Evolutionary conservation across 1,140 invertebrate species (phyloP).

Genomic region (Eupristina koningsbergeri): DNA sequence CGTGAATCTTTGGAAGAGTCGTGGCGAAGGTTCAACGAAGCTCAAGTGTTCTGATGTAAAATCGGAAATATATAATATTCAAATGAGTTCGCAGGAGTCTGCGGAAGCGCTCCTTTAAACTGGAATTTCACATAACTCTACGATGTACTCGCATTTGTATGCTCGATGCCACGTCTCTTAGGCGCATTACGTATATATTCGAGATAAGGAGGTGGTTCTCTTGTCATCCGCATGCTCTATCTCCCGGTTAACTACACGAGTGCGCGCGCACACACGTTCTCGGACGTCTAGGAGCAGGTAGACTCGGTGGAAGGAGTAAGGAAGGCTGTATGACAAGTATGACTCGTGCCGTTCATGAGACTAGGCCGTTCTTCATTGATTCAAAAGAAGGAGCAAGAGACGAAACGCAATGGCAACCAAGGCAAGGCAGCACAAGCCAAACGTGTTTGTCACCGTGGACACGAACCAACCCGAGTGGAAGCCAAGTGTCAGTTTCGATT

Average conservation of each 20-base stretch:
- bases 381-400: slow-evolving; percentile 34
- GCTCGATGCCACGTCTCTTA: slow-evolving; percentile 9
- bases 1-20: no score
- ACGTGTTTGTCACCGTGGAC: slow-evolving; percentile 8
- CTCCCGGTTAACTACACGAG: not conserved
- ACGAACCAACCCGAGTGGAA: no score
- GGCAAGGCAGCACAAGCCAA: not conserved
- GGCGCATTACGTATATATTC: slow-evolving; percentile 31
- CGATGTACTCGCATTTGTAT: slow-evolving; percentile 40
- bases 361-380: slow-evolving; percentile 52
- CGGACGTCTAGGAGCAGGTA: not conserved
- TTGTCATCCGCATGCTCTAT: slow-evolving; percentile 19
- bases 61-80: not conserved
- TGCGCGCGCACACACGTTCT: not conserved
- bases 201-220: slow-evolving; percentile 37
- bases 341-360: slow-evolving; percentile 56
- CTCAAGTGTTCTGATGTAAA: not conserved
- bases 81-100: not conserved
- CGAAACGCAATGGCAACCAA: not conserved
- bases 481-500: slow-evolving; percentile 30
- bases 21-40: no score
- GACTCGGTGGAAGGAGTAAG: not conserved
- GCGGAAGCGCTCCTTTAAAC: not conserved
- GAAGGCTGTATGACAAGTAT: slow-evolving; percentile 46
- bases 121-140: slow-evolving; percentile 17